These are phyloP conservation scores for Pantherophis alleghaniensis DNA, from an alignment of 2,797 vertebrate genomes.

Conservation along the genomic window DNA sequence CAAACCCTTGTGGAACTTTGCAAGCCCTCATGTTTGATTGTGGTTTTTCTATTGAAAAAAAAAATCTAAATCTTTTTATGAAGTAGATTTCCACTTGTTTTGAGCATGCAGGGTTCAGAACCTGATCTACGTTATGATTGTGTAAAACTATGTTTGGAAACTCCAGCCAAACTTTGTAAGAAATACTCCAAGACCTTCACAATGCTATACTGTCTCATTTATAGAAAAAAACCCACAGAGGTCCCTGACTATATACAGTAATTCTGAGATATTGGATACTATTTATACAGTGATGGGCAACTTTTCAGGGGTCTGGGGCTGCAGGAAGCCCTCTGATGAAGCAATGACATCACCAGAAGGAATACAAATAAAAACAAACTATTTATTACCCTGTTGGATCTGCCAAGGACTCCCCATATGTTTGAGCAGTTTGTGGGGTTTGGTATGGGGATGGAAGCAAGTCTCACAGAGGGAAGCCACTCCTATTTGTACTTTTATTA, in stretches of 20 bases:
- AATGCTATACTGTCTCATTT: neutral
- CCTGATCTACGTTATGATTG: neutral
- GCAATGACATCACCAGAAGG: neutral
- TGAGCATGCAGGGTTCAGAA: neutral
- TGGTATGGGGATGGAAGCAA: neutral
- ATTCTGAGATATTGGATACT: neutral
- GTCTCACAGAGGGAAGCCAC: neutral
- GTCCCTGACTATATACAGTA: neutral
- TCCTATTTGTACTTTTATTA: neutral
- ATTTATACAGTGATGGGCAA: neutral
- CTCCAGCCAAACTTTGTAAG: neutral
- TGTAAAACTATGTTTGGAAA: neutral
- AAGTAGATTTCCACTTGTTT: neutral
- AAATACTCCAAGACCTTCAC: accelerated
- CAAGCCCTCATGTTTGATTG: constrained; percentile 32
- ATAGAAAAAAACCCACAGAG: too few relatives aligned
- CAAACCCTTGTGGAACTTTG: constrained; percentile 28
- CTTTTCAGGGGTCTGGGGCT: neutral
- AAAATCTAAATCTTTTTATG: constrained; percentile 40
- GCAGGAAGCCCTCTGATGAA: neutral
- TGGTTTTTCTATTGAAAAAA: neutral
- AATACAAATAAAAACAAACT: neutral
- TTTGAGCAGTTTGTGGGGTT: neutral
- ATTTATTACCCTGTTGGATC: neutral
- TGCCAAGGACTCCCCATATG: neutral